phyloP scores from a whole-genome alignment of 2,113 vertebrate species.

The Actenoides lindsayi region DNA sequence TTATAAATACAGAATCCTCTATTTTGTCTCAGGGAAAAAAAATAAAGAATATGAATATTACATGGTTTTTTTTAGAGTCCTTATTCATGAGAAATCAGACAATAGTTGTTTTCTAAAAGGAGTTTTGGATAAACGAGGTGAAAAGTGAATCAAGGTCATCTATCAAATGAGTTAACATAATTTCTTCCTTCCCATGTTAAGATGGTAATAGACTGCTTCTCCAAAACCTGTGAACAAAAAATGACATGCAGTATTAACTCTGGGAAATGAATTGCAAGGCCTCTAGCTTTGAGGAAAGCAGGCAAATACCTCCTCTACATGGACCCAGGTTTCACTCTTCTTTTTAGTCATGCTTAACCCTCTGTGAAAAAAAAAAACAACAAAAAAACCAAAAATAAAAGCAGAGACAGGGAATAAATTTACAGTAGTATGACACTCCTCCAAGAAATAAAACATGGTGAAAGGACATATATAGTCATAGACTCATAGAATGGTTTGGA shows the following conservation, averaged over 20 bases:
- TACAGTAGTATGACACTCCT: background rate
- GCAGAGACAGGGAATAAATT: background rate
- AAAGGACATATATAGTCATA: background rate
- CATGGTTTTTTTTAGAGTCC: background rate
- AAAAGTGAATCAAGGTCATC: background rate
- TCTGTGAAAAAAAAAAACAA: background rate
- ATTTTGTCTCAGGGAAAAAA: background rate
- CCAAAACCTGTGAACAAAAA: background rate
- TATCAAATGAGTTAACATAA: background rate
- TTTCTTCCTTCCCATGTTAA: background rate
- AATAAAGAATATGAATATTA: background rate
- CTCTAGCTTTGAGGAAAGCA: background rate
- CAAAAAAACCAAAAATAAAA: too few species aligned
- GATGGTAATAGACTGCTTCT: background rate
- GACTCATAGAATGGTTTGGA: too few species aligned
- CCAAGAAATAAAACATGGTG: background rate
- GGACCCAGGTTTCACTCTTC: accelerated
- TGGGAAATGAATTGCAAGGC: background rate
- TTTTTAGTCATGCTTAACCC: background rate
- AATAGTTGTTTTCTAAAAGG: background rate
- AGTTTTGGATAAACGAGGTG: background rate
- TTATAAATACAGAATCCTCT: background rate
- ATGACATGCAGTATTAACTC: background rate
- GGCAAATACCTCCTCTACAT: background rate
- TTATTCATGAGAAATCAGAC: background rate